A percentile compares a stretch with the other conserved stretches of the same genome.
Evolutionary conservation across 2,888 invertebrate genomes (phyloP).

Genomic region (Choreutis nemorana): DNA sequence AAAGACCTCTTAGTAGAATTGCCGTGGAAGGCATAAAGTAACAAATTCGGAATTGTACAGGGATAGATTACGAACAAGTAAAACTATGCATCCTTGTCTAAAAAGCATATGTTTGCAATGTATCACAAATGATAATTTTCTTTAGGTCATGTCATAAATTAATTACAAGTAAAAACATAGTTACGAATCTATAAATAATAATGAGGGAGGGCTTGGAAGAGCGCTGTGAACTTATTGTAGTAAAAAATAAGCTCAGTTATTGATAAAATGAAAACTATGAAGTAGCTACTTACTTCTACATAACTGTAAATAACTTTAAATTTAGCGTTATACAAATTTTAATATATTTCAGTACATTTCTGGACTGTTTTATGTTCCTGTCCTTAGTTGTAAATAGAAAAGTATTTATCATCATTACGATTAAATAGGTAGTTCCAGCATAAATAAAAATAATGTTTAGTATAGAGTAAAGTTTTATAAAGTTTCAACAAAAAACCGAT

Average conservation of each 20-base stretch:
- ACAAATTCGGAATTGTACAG: conserved; percentile 67
- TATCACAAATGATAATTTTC: conserved; percentile 21
- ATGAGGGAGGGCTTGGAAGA: conserved; percentile 38
- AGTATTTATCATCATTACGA: conserved; percentile 4
- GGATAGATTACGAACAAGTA: conserved; percentile 55
- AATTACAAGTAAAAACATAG: conserved; percentile 20
- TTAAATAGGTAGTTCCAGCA: no score
- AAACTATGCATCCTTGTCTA: no score
- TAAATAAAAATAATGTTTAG: conserved; percentile 32
- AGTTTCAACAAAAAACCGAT: conserved; percentile 44
- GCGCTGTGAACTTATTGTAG: conserved; percentile 46
- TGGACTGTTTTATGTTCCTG: conserved; percentile 65
- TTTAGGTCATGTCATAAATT: conserved; percentile 22
- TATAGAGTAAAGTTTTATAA: conserved; percentile 18
- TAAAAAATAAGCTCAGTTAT: conserved; percentile 44
- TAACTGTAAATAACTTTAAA: conserved; percentile 51
- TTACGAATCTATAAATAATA: conserved; percentile 17
- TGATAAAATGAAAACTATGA: conserved; percentile 40
- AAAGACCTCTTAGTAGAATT: conserved; percentile 11
- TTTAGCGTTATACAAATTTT: conserved; percentile 42
- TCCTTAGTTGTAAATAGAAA: conserved; percentile 53
- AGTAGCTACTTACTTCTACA: conserved; percentile 44
- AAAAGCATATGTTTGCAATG: conserved; percentile 18
- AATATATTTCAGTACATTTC: conserved; percentile 58
- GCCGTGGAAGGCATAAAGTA: conserved; percentile 25